These are phyloP conservation scores for Metridium senile DNA, from an alignment of 92 coral and sea anemone species.

Conservation along the genomic window DNA sequence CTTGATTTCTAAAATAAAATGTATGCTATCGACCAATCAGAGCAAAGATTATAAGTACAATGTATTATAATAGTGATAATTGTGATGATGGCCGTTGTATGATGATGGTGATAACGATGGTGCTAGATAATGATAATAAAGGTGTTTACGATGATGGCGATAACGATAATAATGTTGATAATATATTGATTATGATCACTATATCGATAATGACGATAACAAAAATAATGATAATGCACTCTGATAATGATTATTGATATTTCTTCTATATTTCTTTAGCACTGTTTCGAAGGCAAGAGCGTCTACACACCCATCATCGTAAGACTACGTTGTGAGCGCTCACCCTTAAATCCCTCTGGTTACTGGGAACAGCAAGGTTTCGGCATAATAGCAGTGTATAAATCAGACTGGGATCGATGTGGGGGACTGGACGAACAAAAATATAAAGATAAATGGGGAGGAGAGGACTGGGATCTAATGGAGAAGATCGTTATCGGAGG, in stretches of 20 bases:
- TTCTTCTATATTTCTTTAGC: conserved; percentile 41
- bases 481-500: conserved; percentile 49
- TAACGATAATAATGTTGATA: too few relatives aligned
- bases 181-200: too few relatives aligned
- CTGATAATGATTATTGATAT: background rate
- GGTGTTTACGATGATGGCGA: too few relatives aligned
- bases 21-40: too few relatives aligned
- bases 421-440: conserved; percentile 73
- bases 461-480: conserved; percentile 93
- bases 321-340: conserved; percentile 64
- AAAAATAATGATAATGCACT: too few relatives aligned
- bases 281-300: conserved; percentile 77
- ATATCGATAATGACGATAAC: too few relatives aligned
- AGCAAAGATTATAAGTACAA: too few relatives aligned
- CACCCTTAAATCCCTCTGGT: conserved; percentile 58
- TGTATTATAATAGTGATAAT: too few relatives aligned
- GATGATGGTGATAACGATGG: too few relatives aligned
- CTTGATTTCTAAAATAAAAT: too few relatives aligned
- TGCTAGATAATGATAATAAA: too few relatives aligned
- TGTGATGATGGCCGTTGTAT: too few relatives aligned
- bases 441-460: conserved; percentile 74
- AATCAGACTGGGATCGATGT: conserved; percentile 86
- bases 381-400: conserved; percentile 80
- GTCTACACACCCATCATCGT: conserved; percentile 81
- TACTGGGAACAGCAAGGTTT: conserved; percentile 86